Base-by-base conservation (phyloP, 64 coral and sea anemone species). In the Montipora cactus region DNA sequence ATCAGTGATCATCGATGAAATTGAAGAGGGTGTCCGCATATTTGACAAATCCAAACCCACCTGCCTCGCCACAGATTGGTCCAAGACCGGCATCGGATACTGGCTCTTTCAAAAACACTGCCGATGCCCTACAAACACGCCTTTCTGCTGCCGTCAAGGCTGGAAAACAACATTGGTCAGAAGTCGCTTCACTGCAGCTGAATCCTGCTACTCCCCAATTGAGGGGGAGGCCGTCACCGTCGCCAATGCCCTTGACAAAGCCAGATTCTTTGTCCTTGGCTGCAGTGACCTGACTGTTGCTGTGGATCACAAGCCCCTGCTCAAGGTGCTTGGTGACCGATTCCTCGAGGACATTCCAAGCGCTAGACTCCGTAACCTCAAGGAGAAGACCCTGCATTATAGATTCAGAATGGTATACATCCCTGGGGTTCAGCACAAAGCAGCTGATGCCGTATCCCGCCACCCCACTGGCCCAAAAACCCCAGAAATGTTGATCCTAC, bases 41-140 rank as follows among this genome's bases (percentile, higher is more conserved):
- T 92, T 84, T 59, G 90, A 92, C 18, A 92, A 84, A 48, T 92
- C 85, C 2, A 64, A 64, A 64, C 61, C 61, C 8, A 64, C 61
- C 61, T 64, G 61, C 61, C 61, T 64, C 8, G 61, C 6, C 13
- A 64, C 61, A 12, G 61, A 64, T 12, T 64, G 61, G 61, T 64
- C 61, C 8, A 94, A 89, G 49, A 37, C 58, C 66, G 68, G 79
- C 68, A 90, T 90, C 25, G 87, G 70, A 16, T 94, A 68, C 87
- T 85, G 93, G 93, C 75, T 93, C 8, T 88, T 88, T 84, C 92
- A 93, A 49, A 93, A 93, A 88, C 84, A 93, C 22, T 93, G 84
- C 85, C 46, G 80, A 15, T 93, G 83, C 19, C 28, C 19, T 5
- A 72, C 83, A 8, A 66, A 47, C 7, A 46, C 80, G 23, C 79